Evolutionary conservation across 1,140 invertebrate genomes (phyloP).

Genomic region (Psilanteris sp.): DNA sequence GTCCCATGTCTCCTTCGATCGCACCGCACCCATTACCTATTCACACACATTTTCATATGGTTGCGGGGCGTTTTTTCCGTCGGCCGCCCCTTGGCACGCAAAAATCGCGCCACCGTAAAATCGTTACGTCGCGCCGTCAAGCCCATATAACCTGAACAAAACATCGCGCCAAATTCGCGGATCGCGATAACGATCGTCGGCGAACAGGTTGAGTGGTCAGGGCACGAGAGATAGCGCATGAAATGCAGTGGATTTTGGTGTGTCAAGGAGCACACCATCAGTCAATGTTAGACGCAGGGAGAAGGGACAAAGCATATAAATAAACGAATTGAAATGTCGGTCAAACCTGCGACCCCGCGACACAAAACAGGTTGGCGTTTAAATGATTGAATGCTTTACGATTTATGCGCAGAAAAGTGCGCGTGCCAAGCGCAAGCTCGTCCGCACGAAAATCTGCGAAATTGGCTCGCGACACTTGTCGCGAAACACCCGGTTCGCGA

Average conservation of each 20-base stretch:
- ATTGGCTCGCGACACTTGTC: conserved; percentile 5
- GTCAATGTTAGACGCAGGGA: no score
- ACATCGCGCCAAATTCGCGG: no score
- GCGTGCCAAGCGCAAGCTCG: conserved; percentile 16
- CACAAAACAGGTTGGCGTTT: conserved; percentile 46
- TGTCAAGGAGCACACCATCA: no score
- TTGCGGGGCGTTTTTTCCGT: neutral
- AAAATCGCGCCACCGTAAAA: conserved; percentile 11
- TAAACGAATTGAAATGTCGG: neutral
- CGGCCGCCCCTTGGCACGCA: neutral
- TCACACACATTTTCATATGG: conserved; percentile 21
- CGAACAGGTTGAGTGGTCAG: no score
- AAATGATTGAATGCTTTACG: conserved; percentile 50
- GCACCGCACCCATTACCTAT: conserved; percentile 44
- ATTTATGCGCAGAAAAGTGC: conserved; percentile 45
- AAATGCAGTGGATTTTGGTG: no score
- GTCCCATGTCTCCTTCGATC: conserved; percentile 25
- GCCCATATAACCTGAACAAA: conserved; percentile 3
- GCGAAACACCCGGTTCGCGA: conserved; percentile 14
- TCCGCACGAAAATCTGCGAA: neutral
- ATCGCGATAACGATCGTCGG: no score
- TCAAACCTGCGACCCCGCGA: conserved; percentile 3
- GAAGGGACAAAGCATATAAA: neutral
- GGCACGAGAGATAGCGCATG: no score
- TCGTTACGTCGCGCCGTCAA: conserved; percentile 1